phyloP scores from a whole-genome alignment of 2,113 vertebrate species.

The Nematolebias whitei region DNA sequence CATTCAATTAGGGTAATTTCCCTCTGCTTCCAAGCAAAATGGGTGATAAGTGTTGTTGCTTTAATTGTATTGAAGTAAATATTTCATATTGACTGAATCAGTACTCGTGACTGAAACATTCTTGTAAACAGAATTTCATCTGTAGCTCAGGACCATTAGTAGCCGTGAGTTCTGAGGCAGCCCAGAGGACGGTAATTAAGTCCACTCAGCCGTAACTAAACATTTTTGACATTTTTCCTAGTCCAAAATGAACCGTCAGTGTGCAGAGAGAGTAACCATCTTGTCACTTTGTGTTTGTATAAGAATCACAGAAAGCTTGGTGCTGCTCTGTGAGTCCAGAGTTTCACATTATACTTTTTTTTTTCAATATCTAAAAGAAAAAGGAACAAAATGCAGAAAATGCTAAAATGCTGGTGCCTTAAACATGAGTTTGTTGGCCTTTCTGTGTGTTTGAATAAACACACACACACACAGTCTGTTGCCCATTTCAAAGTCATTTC shows the following conservation, averaged over 20 bases:
- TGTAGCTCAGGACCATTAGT: slow-evolving; percentile 95
- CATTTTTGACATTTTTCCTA: slow-evolving; percentile 99
- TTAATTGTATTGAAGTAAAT: slow-evolving; percentile 96
- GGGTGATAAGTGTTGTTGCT: slow-evolving; percentile 83
- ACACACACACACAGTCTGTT: slow-evolving; percentile 24
- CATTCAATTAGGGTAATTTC: slow-evolving; percentile 48
- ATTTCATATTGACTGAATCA: slow-evolving; percentile 98
- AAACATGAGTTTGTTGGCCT: slow-evolving; percentile 49
- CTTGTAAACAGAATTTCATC: slow-evolving; percentile 98
- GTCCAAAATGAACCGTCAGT: slow-evolving; percentile 97
- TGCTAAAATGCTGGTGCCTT: slow-evolving; percentile 40
- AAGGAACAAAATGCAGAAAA: slow-evolving; percentile 35
- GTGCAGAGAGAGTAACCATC: slow-evolving; percentile 91
- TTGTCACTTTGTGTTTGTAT: slow-evolving; percentile 92
- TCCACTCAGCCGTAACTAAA: slow-evolving; percentile 98
- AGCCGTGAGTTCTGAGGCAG: slow-evolving; percentile 87
- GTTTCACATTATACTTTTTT: slow-evolving; percentile 63
- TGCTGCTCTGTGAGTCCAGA: slow-evolving; percentile 55
- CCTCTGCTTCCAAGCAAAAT: slow-evolving; percentile 18
- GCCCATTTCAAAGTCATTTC: slow-evolving; percentile 62
- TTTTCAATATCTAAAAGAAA: slow-evolving; percentile 40
- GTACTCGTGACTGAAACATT: slow-evolving; percentile 94
- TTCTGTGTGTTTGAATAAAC: slow-evolving; percentile 22
- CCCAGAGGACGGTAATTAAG: slow-evolving; percentile 96
- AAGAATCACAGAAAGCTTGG: slow-evolving; percentile 83